These are phyloP conservation scores for Ophthalmolycus amberensis DNA, from an alignment of 2,113 vertebrate species.

Conservation along the genomic window DNA sequence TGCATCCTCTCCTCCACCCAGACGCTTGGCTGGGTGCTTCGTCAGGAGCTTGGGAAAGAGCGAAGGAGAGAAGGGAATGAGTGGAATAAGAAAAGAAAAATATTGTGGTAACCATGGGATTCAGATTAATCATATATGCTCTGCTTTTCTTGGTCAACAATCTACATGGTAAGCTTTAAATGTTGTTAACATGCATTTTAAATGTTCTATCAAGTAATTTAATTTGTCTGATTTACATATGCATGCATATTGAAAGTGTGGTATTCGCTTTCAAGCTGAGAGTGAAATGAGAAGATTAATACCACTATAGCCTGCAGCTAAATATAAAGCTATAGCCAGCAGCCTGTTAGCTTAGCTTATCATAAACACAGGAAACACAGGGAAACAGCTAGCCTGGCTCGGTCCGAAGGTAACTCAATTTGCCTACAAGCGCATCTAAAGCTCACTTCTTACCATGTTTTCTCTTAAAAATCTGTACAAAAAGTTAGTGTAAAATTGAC, in stretches of 20 bases:
- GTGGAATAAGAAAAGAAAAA: not conserved
- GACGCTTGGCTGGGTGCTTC: constrained; percentile 89
- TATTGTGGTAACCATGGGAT: not conserved
- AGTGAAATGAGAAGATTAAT: not conserved
- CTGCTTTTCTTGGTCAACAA: not conserved
- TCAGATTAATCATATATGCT: not conserved
- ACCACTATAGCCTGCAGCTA: not conserved
- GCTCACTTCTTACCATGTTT: not conserved
- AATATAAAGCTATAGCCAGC: not conserved
- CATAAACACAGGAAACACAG: not conserved
- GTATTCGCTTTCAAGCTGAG: not conserved
- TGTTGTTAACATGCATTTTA: not conserved
- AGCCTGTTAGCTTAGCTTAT: not conserved
- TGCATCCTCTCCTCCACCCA: constrained; percentile 87
- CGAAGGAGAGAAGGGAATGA: not conserved
- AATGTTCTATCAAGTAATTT: not conserved
- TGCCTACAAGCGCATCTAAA: not conserved
- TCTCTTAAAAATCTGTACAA: not conserved
- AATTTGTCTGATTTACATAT: not conserved
- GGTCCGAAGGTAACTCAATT: not conserved
- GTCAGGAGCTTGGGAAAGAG: constrained; percentile 86
- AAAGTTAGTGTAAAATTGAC: not conserved
- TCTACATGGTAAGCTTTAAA: not conserved
- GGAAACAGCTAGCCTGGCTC: not conserved
- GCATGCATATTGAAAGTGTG: not conserved